Conservation (phyloP, 2,113 vertebrate species). For the Cnemophilus loriae region DNA sequence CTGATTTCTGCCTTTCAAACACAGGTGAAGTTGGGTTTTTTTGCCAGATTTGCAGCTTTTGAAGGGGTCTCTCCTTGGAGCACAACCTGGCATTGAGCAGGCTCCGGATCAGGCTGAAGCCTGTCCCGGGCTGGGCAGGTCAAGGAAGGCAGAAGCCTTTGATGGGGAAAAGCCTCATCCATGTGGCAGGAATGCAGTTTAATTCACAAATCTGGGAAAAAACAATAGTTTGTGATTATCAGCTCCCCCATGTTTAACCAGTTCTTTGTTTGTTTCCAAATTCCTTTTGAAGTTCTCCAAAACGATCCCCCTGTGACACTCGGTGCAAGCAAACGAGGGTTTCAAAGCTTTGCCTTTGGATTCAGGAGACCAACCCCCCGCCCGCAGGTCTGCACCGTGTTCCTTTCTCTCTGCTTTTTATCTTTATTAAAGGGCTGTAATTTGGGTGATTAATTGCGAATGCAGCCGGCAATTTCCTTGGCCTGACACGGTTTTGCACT, state of each 20-base stretch:
- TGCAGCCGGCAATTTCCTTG: neutral
- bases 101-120: neutral
- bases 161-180: neutral
- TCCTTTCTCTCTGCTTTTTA: slow-evolving; percentile 19
- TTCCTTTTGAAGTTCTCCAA: slow-evolving; percentile 30
- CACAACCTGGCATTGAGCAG: neutral
- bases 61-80: neutral
- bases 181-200: neutral
- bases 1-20: neutral
- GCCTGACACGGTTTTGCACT: neutral
- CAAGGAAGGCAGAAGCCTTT: neutral
- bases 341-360: neutral
- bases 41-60: neutral
- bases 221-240: neutral
- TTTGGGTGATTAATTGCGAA: slow-evolving; percentile 7
- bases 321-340: neutral
- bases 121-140: neutral
- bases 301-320: neutral
- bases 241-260: neutral
- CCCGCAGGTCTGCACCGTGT: neutral
- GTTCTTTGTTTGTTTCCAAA: slow-evolving; percentile 7
- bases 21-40: neutral
- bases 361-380: neutral
- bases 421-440: neutral
- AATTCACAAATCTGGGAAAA: neutral